These are phyloP conservation scores for Sebastolobus altivelis DNA, from an alignment of 2,797 vertebrate species.

Conservation along the genomic window DNA sequence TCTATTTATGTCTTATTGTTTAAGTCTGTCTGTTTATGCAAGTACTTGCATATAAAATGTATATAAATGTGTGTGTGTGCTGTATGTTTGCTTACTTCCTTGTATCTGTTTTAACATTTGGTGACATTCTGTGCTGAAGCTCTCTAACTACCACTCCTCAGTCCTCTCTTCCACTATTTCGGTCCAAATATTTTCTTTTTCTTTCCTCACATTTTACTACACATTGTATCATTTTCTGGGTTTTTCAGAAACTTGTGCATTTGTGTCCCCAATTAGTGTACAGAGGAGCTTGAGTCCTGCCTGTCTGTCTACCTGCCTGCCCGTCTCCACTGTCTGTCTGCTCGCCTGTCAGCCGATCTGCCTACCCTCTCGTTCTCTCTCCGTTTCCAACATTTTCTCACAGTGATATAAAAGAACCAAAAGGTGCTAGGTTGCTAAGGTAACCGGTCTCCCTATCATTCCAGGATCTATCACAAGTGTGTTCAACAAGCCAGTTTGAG, in stretches of 20 bases:
- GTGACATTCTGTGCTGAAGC: conserved; percentile 1
- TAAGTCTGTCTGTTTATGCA: not conserved
- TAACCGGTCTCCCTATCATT: conserved; percentile 67
- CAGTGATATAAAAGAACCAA: conserved; percentile 54
- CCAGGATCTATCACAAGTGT: conserved; percentile 49
- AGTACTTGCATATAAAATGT: not conserved
- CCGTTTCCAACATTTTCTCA: conserved; percentile 62
- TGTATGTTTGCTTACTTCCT: not conserved
- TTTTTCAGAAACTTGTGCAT: conserved; percentile 28
- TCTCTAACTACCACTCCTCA: not conserved
- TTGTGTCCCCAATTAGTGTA: conserved; percentile 58
- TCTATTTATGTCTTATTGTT: not conserved
- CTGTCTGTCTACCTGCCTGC: conserved; percentile 9
- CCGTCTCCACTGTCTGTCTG: conserved; percentile 34
- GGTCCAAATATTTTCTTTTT: conserved; percentile 6
- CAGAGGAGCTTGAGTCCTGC: conserved; percentile 26
- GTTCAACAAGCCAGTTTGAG: conserved; percentile 56
- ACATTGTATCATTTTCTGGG: conserved; percentile 27
- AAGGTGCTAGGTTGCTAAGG: conserved; percentile 76
- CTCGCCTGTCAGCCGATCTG: conserved; percentile 34
- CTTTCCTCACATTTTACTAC: conserved; percentile 21
- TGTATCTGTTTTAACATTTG: not conserved
- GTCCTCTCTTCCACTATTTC: not conserved
- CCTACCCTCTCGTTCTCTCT: conserved; percentile 17
- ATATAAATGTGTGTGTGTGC: not conserved